phyloP scores from a whole-genome alignment of 1,140 invertebrate species.

The Trichonephila inaurata region DNA sequence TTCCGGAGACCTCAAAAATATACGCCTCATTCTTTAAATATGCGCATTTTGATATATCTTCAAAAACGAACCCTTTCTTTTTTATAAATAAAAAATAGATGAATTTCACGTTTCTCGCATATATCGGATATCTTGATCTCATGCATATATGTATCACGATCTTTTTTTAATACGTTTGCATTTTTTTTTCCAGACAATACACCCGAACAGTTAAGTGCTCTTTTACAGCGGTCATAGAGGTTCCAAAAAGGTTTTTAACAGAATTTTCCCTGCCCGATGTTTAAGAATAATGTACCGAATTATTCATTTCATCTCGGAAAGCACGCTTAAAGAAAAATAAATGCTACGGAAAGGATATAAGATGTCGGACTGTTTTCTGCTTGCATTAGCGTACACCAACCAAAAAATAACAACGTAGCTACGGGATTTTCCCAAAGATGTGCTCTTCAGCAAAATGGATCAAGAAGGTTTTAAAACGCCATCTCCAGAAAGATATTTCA shows the following conservation, averaged over 20 bases:
- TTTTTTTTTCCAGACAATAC: neutral
- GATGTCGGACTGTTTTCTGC: neutral
- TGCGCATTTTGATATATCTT: conserved; percentile 35
- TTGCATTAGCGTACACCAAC: neutral
- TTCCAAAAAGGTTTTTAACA: neutral
- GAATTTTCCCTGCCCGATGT: neutral
- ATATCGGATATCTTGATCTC: neutral
- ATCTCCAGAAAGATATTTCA: neutral
- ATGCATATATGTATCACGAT: conserved; percentile 5
- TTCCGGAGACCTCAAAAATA: neutral
- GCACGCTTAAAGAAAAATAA: neutral
- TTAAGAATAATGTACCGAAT: neutral
- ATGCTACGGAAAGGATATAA: neutral
- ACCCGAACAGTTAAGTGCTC: neutral
- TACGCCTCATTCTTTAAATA: conserved; percentile 2
- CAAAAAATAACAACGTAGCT: neutral
- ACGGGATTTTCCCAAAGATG: neutral
- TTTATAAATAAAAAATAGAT: conserved; percentile 11
- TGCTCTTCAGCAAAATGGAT: neutral
- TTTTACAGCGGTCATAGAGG: neutral
- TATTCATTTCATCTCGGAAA: neutral
- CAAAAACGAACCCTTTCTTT: neutral
- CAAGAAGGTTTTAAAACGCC: neutral
- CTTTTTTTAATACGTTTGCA: neutral
- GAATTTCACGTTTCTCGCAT: neutral